Conservation (phyloP, 1,140 invertebrate species). For the Heliconius hermathena region DNA sequence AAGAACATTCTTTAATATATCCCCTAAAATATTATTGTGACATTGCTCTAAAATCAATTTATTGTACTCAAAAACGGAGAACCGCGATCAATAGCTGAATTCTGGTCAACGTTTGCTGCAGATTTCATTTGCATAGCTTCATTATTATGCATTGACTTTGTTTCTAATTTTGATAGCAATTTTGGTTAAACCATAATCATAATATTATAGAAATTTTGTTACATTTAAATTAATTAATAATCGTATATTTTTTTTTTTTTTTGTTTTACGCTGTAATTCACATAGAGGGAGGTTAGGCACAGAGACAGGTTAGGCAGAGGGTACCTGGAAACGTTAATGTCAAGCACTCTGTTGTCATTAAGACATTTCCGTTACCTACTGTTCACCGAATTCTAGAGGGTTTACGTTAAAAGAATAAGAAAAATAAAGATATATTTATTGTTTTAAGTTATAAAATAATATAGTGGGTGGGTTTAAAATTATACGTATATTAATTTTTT, state of each 20-base stretch:
- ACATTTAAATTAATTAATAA: not conserved
- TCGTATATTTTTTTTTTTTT: too few relatives aligned
- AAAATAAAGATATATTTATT: constrained; percentile 1
- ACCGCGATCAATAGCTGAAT: not conserved
- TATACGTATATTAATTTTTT: too few relatives aligned
- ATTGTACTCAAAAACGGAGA: not conserved
- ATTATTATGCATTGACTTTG: constrained; percentile 35
- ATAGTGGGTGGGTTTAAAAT: too few relatives aligned
- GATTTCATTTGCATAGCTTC: constrained; percentile 33
- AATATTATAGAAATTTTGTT: not conserved
- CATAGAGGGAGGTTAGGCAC: too few relatives aligned
- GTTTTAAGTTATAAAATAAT: not conserved
- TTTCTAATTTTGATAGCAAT: constrained; percentile 30
- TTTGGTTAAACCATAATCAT: constrained; percentile 4
- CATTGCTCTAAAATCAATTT: not conserved
- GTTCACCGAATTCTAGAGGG: too few relatives aligned
- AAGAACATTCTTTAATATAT: not conserved
- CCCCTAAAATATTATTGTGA: not conserved
- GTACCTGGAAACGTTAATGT: too few relatives aligned
- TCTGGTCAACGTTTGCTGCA: constrained; percentile 9
- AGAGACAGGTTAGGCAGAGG: too few relatives aligned
- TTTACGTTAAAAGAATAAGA: not conserved
- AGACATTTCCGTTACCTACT: too few relatives aligned
- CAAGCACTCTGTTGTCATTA: too few relatives aligned
- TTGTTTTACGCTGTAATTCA: too few relatives aligned